Evolutionary conservation across 2,113 vertebrate species (phyloP), one percentile per base, ranked within the genome.

Genomic region (Gadus macrocephalus): DNA sequence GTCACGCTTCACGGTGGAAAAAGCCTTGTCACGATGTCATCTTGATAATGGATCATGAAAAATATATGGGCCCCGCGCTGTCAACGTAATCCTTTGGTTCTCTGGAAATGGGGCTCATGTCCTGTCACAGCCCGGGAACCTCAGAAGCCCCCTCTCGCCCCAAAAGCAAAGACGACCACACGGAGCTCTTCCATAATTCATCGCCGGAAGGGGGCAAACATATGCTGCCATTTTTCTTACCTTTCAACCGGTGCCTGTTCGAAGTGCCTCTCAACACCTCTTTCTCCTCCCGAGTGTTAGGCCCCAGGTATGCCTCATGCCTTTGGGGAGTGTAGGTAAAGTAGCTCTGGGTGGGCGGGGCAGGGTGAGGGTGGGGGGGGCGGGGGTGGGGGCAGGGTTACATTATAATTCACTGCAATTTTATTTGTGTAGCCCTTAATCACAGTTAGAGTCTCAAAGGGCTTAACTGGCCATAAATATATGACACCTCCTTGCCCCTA

Each of bases 1-100:
- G 64, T 71, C 42, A 49, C 76, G 74, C 60, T 71, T 22, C 9
- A 66, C 67, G 69, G 74, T 83, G 11, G 12, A 81, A 79, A 84
- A 77, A 49, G 64, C 62, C 19, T 55, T 77, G 65, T 83, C 83
- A 80, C 75, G 74, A 78, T 89, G 83, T 84, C 53, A 17, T 69
- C 71, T 68, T 74, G 81, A 86, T 89, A 86, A 90, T 83, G 77
- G 82, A 62, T 74, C 82, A 88, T 91, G 86, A 87, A 88, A 91
- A 84, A 80, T 85, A 77, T 86, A 89, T 86, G 61, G 61, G n/a
- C 68, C 64, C 69, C 63, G 49, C 70, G 72, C 58, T 83, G 84
- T 85, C 83, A 73, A 81, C 62, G 68, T 75, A 72, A 81, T 68
- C 81, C 78, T 76, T 69, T 80, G 83, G 73, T 83, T 83, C 83